Conservation (phyloP, 2,797 vertebrate species). For the Premnoplex brunnescens region DNA sequence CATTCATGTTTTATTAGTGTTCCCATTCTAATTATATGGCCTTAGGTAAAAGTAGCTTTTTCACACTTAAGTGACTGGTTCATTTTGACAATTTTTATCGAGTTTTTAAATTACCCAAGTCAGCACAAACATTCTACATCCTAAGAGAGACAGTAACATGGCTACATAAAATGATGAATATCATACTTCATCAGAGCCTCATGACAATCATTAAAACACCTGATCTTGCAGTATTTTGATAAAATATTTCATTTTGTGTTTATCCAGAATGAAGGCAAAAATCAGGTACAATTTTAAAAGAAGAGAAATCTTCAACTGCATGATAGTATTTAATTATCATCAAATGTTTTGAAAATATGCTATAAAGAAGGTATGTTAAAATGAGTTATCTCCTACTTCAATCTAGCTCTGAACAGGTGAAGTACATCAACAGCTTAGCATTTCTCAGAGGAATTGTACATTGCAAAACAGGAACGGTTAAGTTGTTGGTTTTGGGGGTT, state of each 20-base stretch:
- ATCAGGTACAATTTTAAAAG: not conserved
- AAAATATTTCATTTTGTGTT: not conserved
- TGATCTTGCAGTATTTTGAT: not conserved
- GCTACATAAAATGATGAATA: not conserved
- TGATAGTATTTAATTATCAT: not conserved
- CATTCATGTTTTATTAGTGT: not conserved
- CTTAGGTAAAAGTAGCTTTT: not conserved
- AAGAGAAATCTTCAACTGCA: not conserved
- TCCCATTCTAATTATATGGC: not conserved
- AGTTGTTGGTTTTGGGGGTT: not conserved
- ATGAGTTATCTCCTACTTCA: not conserved
- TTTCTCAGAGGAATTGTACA: not conserved
- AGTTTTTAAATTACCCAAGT: not conserved
- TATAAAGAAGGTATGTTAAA: not conserved
- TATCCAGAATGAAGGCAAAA: not conserved
- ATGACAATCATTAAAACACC: not conserved
- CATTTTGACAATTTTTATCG: not conserved
- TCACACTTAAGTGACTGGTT: not conserved
- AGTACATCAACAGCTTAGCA: not conserved
- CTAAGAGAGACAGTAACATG: not conserved
- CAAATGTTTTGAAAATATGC: not conserved
- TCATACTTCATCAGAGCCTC: not conserved
- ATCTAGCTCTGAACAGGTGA: not conserved
- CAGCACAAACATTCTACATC: not conserved
- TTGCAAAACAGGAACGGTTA: not conserved